Evolutionary conservation across 92 coral and sea anemone species (phyloP).

Genomic region (Umimayanthus kanabou): DNA sequence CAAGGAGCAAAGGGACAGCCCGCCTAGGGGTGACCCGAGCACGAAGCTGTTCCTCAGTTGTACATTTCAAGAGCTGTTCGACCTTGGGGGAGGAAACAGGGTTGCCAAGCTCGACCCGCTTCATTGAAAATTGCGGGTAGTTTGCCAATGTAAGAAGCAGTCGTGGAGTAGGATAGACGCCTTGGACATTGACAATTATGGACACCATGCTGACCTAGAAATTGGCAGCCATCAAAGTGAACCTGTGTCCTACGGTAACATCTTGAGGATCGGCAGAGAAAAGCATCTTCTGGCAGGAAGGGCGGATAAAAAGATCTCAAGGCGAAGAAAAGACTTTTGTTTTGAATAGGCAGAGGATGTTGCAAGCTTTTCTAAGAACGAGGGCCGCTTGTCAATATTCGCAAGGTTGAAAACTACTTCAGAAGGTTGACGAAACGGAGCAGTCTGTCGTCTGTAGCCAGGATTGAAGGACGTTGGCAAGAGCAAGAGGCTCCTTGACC

Average conservation of each 20-base stretch:
- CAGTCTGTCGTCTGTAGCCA: not conserved
- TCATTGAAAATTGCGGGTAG: conserved; percentile 58
- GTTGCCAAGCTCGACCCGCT: no score
- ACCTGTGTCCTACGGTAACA: conserved; percentile 35
- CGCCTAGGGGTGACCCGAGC: conserved; percentile 52
- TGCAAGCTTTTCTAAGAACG: no score
- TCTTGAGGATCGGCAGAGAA: no score
- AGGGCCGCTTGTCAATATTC: no score
- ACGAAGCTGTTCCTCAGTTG: conserved; percentile 53
- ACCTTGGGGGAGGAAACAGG: no score
- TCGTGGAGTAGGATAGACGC: conserved; percentile 30
- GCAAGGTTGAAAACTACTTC: no score
- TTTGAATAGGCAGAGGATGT: no score
- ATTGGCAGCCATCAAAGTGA: conserved; percentile 37
- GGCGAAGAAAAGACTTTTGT: no score
- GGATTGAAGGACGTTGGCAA: conserved; percentile 31
- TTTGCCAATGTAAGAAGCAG: conserved; percentile 55
- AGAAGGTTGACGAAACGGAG: no score
- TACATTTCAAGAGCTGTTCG: not conserved
- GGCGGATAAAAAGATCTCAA: no score
- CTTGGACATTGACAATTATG: conserved; percentile 34
- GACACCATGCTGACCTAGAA: conserved; percentile 17
- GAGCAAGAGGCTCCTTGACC: conserved; percentile 17
- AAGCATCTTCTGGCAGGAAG: no score
- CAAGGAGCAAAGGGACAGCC: conserved; percentile 6